Conservation (phyloP, 2,888 invertebrate genomes). For the Dryobota labecula region DNA sequence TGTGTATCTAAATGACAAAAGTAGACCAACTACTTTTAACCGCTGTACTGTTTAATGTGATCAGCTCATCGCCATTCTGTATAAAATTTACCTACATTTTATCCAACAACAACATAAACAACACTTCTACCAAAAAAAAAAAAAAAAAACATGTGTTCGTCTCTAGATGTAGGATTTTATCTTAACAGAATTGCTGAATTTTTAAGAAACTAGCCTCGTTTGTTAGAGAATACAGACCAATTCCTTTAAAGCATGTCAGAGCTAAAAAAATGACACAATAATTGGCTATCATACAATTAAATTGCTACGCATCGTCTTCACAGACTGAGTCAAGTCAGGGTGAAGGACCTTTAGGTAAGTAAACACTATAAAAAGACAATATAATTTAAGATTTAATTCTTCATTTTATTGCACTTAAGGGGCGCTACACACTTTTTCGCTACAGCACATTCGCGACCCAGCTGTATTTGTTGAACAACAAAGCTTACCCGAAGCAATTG, state of each 20-base stretch:
- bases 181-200: background rate
- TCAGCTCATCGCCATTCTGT: too few species aligned
- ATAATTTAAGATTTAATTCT: background rate
- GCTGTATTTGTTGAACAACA: background rate
- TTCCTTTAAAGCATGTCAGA: background rate
- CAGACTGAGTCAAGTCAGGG: background rate
- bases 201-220: background rate
- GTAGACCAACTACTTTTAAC: too few species aligned
- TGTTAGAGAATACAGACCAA: background rate
- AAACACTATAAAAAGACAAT: background rate
- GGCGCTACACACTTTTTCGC: background rate
- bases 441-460: background rate
- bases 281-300: constrained; percentile 20
- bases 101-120: too few species aligned
- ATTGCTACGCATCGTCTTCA: background rate
- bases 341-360: constrained; percentile 1
- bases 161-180: background rate
- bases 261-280: constrained; percentile 5
- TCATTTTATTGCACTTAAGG: background rate
- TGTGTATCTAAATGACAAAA: too few species aligned
- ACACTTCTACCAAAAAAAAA: too few species aligned
- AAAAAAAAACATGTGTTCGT: background rate
- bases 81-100: too few species aligned
- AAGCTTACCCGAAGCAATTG: background rate
- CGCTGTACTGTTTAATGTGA: too few species aligned